Evolutionary conservation across 2,113 vertebrate genomes (phyloP).

Genomic region (Progne subis): DNA sequence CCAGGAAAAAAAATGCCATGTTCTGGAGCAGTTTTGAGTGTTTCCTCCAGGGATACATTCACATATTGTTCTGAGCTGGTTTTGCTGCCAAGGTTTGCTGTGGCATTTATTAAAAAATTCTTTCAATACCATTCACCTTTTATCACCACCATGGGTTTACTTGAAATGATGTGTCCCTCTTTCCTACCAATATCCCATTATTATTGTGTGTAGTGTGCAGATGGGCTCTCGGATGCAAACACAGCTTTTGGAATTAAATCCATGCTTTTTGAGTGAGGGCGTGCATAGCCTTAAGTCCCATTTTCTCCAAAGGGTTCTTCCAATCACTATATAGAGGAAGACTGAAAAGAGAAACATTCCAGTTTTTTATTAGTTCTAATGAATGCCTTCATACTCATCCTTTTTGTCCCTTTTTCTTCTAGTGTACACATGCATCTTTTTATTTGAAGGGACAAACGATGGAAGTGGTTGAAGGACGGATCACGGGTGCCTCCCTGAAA

Average conservation of each 20-base stretch:
- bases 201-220: fast-evolving
- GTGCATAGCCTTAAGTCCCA: not conserved
- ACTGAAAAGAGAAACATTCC: not conserved
- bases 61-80: not conserved
- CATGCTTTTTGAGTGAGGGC: not conserved
- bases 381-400: not conserved
- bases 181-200: not conserved
- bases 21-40: not conserved
- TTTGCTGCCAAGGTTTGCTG: conserved; percentile 7
- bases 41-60: not conserved
- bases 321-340: not conserved
- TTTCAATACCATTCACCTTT: not conserved
- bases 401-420: not conserved
- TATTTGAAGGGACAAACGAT: not conserved
- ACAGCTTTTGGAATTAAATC: not conserved
- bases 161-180: not conserved
- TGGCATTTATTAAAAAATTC: conserved; percentile 29
- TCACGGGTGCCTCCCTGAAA: not conserved
- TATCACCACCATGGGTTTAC: not conserved
- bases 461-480: not conserved
- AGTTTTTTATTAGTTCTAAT: not conserved
- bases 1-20: not conserved
- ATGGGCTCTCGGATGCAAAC: not conserved
- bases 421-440: not conserved
- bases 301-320: not conserved